Base-by-base conservation (phyloP, 1,140 invertebrate genomes). In the Papilio dardanus region DNA sequence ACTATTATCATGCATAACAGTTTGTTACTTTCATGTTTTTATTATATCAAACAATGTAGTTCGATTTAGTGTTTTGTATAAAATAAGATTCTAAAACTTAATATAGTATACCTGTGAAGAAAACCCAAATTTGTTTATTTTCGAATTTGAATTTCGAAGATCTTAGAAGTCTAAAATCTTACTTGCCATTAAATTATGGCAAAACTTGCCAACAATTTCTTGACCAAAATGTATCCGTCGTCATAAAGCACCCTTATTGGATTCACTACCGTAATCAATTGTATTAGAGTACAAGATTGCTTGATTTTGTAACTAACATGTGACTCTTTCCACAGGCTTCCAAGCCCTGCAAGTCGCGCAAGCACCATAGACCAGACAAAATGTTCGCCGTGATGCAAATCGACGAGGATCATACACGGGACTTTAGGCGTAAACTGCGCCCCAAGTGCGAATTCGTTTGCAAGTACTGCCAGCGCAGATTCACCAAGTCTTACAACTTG, bases 401-500 rank as follows among this genome's bases (percentile, higher is more conserved):
- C 94, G 97, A 97, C 95, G 97, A 97, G 95, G 97, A 97, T 94
- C 96, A 97, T 94, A 96, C 96, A 94, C 95, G 97, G 94, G 97
- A 97, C 95, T 97, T 97, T 95, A 96, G 98, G 93, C 97, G 98
- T 93, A 98, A 97, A 95, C 97, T 97, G 96, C 95, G 97, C 93
- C 96, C 97, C 94, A 97, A 99, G 95, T 99, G 98, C 95, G 97
- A 99, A 95, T 99, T 99, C 94, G 98, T 99, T 93, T 99, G 99
- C 96, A 98, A 98, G 94, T 99, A 98, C 95, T 99, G 99, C 95
- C 97, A 99, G 94, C 96, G 99, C 88, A 96, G 98, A 87, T 99
- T 99, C 95, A 99, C 98, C 87, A 99, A 99, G 95, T 98, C 98
- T 77, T 99, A 99, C 95, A 99, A 99, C 95, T 96, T 99, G 87